Base-by-base conservation (phyloP, 2,888 invertebrate species). In the Himalopsyche anomala region DNA sequence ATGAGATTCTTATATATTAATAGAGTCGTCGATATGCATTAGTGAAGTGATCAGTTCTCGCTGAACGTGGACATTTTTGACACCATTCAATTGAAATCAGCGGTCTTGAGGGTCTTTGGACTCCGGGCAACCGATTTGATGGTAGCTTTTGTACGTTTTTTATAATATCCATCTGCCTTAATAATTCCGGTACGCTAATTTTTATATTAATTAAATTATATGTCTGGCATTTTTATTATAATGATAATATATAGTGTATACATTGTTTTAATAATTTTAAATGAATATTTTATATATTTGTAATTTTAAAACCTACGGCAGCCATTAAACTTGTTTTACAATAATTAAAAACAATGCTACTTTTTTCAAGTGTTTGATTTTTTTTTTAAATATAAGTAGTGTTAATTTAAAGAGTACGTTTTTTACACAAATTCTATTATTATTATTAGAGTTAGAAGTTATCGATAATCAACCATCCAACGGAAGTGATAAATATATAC, bases 121-220 rank as follows among this genome's bases (percentile, higher is more conserved):
- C 74, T 38, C 38, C 51, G 51, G 51, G 40, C 51, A 17, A 62
- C 69, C 38, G 45, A 85, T 79, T 62, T 28, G 82, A 40, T 80
- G 86, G 83, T 86, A 86, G 86, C 86, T 86, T 86, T 86, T 86
- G 86, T 86, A 86, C 86, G 82, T 86, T 86, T 82, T 85, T 83
- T 85, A 85, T 81, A 85, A 80, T 51, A 80, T 79, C 55, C 82
- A 81, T 80, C 85, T 51, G 85, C 85, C 85, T 85, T 85, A 85
- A 51, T 85, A 81, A 56, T n/a, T 42, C 80, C 28, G 45, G 80
- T 80, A 45, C 42, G 80, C 51, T 45, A 51, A 80, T 80, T 80
- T 38, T 56, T 74, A 82, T 56, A 42, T 55, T 74, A 28, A 54
- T 55, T 55, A 83, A 80, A 80, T 80, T 82, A 55, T 56, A 74